Percentiles rank a stretch among this genome's conserved stretches.
These are phyloP conservation scores for Bellardia pandia DNA, from an alignment of 2,888 invertebrate species.

Conservation along the genomic window DNA sequence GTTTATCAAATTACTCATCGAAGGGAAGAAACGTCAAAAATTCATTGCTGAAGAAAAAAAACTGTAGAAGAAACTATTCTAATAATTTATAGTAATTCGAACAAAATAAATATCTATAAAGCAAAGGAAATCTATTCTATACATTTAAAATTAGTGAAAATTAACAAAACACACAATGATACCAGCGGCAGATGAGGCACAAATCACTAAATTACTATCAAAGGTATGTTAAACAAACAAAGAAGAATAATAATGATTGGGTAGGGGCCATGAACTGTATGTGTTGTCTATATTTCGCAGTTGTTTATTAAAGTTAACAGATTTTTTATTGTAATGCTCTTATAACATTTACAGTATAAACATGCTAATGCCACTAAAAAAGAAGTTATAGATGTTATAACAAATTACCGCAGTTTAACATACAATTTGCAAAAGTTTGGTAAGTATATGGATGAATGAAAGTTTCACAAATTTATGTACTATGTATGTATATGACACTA, in stretches of 20 bases:
- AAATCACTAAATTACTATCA: conserved; percentile 85
- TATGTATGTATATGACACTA: conserved; percentile 12
- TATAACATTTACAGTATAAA: conserved; percentile 86
- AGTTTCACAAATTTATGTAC: conserved; percentile 1
- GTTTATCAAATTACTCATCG: conserved; percentile 69
- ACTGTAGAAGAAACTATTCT: conserved; percentile 15
- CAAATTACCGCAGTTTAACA: conserved; percentile 87
- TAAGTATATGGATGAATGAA: conserved; percentile 83
- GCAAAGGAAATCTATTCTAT: conserved; percentile 2
- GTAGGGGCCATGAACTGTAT: background rate
- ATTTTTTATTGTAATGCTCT: background rate
- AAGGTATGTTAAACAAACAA: conserved; percentile 82
- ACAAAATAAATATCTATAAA: conserved; percentile 5
- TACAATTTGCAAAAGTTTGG: conserved; percentile 89
- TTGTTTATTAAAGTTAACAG: conserved; percentile 29
- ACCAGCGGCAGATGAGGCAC: conserved; percentile 84
- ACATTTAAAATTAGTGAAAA: background rate
- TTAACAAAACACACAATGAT: conserved; percentile 74
- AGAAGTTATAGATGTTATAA: conserved; percentile 88
- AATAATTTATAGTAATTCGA: conserved; percentile 45
- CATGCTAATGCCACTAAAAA: conserved; percentile 88
- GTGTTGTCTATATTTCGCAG: background rate
- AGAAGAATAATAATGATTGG: conserved; percentile 6
- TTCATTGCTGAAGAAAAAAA: conserved; percentile 2
- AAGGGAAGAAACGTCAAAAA: conserved; percentile 58